phyloP scores from a whole-genome alignment of 2,888 invertebrate genomes.

The Aspidapion aeneum region DNA sequence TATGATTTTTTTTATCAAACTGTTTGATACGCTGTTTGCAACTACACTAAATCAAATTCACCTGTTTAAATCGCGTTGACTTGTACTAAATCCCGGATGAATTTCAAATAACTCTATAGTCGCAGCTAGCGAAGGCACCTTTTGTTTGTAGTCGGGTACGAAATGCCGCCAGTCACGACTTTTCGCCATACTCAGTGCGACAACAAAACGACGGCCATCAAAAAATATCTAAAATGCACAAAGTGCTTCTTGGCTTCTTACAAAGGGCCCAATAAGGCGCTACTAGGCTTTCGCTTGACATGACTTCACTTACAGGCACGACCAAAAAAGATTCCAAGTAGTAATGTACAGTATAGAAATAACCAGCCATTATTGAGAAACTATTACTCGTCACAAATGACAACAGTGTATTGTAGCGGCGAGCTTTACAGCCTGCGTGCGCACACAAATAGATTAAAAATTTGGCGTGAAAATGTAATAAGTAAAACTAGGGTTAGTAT shows the following conservation, averaged over 20 bases:
- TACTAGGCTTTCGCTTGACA: not conserved
- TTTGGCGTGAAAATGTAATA: no score
- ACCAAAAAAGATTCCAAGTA: no score
- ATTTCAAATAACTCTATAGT: not conserved
- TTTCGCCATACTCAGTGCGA: not conserved
- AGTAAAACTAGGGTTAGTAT: no score
- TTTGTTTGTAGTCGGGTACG: not conserved
- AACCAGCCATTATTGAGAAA: no score
- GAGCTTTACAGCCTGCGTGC: no score
- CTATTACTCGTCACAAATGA: no score
- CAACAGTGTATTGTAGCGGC: no score
- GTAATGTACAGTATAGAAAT: no score
- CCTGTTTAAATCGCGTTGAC: not conserved
- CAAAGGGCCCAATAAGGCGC: not conserved
- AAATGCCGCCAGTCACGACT: not conserved
- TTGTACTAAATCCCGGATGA: not conserved
- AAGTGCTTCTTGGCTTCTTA: not conserved
- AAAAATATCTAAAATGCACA: not conserved
- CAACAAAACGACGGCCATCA: not conserved
- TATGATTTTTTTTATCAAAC: no score
- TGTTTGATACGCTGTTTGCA: no score
- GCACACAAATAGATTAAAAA: no score
- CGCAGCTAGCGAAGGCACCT: not conserved
- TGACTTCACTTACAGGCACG: no score
- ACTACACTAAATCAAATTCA: not conserved